These are phyloP conservation scores for Sycophaga agraensis DNA, from an alignment of 1,140 invertebrate species.

Conservation along the genomic window DNA sequence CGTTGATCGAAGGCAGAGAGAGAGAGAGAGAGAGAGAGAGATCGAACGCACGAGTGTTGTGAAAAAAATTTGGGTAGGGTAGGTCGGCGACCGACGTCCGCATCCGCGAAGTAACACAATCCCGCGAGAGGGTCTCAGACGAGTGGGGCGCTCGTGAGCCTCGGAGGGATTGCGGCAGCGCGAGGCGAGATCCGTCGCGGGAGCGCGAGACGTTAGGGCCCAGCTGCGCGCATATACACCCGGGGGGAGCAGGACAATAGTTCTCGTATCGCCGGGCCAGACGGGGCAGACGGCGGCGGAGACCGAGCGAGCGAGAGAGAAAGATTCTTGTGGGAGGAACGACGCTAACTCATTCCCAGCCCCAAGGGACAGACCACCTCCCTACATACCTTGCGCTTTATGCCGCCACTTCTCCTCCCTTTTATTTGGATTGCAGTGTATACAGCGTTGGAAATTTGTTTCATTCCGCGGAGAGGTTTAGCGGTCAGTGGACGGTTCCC, in stretches of 20 bases:
- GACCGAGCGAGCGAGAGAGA: conserved; percentile 2
- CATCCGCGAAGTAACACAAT: too few relatives aligned
- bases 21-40: too few relatives aligned
- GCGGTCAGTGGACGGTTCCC: too few relatives aligned
- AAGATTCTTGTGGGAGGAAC: conserved; percentile 50
- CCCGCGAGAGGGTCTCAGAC: conserved; percentile 30
- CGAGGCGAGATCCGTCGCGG: not conserved
- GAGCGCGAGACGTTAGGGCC: too few relatives aligned
- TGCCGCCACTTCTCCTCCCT: not conserved
- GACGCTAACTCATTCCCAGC: conserved; percentile 52
- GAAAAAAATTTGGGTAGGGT: too few relatives aligned
- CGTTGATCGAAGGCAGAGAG: too few relatives aligned
- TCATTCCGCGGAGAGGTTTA: too few relatives aligned
- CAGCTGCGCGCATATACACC: too few relatives aligned
- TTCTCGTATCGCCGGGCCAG: conserved; percentile 24
- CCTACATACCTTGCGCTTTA: too few relatives aligned
- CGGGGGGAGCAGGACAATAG: conserved; percentile 29
- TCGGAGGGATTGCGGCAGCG: conserved; percentile 14
- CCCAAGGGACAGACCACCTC: conserved; percentile 34
- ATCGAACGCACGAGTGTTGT: too few relatives aligned
- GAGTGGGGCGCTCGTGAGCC: conserved; percentile 16
- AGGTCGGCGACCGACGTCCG: too few relatives aligned
- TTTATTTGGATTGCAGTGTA: not conserved
- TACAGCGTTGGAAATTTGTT: not conserved
- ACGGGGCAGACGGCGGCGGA: not conserved